These are phyloP conservation scores for Petroica traversi DNA, from an alignment of 2,113 vertebrate species.

Conservation along the genomic window DNA sequence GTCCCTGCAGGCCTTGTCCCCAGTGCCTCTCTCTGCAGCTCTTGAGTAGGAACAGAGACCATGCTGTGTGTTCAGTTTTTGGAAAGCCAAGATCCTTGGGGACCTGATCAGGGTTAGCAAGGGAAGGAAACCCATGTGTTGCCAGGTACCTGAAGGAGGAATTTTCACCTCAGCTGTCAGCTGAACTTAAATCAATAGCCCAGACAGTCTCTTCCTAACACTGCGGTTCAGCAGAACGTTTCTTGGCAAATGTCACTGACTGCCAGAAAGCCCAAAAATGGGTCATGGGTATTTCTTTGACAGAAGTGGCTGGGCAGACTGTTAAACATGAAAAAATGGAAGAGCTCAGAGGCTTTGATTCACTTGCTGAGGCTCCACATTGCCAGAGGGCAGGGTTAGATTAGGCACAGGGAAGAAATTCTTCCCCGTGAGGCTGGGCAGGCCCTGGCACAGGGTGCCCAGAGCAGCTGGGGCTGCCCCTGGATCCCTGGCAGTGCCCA, in stretches of 20 bases:
- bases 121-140: not conserved
- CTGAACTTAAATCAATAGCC: not conserved
- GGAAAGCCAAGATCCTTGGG: not conserved
- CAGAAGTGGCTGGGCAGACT: not conserved
- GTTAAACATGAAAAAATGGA: not conserved
- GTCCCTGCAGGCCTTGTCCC: not conserved
- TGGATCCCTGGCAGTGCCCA: not conserved
- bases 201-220: not conserved
- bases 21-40: not conserved
- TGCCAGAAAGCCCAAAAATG: not conserved
- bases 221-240: not conserved
- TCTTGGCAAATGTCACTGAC: not conserved
- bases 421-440: accelerated
- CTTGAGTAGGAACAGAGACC: not conserved
- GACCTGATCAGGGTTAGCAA: not conserved
- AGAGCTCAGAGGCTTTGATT: not conserved
- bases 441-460: accelerated
- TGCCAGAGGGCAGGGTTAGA: not conserved
- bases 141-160: accelerated
- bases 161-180: not conserved
- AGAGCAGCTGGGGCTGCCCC: not conserved
- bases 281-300: not conserved
- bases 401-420: no score
- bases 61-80: not conserved
- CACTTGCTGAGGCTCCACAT: not conserved